Conservation (phyloP, 2,113 vertebrate genomes). For the Sinocyclocheilus maitianheensis region DNA sequence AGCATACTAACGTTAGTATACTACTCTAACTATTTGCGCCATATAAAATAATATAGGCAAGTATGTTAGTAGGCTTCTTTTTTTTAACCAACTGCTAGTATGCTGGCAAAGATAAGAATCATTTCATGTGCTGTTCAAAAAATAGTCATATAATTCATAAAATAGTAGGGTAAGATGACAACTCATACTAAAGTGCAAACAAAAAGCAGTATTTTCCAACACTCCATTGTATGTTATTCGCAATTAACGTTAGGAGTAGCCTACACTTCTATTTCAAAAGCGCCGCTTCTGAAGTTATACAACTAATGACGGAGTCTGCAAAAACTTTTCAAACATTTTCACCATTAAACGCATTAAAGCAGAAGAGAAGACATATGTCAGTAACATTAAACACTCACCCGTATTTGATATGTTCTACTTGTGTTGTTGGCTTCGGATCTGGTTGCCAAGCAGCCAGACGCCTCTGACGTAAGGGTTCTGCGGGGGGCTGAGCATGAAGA, state of each 20-base stretch:
- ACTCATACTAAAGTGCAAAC: background rate
- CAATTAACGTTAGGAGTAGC: background rate
- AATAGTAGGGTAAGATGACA: background rate
- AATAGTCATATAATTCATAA: background rate
- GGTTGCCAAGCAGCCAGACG: slow-evolving; percentile 18
- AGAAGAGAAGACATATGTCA: background rate
- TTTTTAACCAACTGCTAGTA: background rate
- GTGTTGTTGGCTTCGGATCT: background rate
- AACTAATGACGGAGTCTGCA: background rate
- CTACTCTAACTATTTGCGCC: background rate
- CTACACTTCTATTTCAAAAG: background rate
- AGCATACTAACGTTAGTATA: background rate
- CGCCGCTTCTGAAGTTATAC: background rate
- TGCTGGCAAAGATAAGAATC: background rate
- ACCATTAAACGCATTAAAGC: background rate
- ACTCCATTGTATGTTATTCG: background rate
- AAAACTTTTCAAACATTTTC: background rate
- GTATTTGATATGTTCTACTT: background rate
- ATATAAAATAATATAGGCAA: background rate
- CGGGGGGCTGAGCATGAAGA: background rate
- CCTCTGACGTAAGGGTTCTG: background rate
- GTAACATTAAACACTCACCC: background rate
- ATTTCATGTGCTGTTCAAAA: too few relatives aligned
- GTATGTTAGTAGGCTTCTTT: background rate
- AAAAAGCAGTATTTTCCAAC: background rate